Evolutionary conservation across 2,797 vertebrate species (phyloP).

Genomic region (Melanitta fusca): DNA sequence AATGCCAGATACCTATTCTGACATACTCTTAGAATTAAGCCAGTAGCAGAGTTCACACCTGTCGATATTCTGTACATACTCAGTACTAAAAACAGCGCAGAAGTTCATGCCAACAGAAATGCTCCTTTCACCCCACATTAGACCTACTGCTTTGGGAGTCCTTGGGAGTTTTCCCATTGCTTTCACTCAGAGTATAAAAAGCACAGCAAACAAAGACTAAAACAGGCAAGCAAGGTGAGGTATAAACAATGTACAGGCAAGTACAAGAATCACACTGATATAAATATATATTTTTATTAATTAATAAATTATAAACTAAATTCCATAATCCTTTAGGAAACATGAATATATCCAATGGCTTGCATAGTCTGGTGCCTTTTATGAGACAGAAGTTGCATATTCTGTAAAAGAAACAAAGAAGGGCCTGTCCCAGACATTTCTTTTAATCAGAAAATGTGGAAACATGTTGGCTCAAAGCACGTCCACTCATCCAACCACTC

Average conservation of each 20-base stretch:
- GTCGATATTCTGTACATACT: not conserved
- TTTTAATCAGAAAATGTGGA: not conserved
- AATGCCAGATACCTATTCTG: not conserved
- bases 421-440: not conserved
- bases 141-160: not conserved
- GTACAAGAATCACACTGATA: not conserved
- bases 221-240: not conserved
- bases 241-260: not conserved
- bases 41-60: not conserved
- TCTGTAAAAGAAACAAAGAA: not conserved
- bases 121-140: not conserved
- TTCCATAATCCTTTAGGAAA: not conserved
- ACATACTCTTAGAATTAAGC: accelerated
- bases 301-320: not conserved
- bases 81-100: not conserved
- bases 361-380: not conserved
- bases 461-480: not conserved
- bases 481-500: not conserved
- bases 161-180: not conserved
- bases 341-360: not conserved
- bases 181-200: not conserved
- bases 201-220: not conserved
- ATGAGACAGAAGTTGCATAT: not conserved
- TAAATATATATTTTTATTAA: no score
- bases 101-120: not conserved